phyloP scores from a whole-genome alignment of 2,888 invertebrate genomes.

The Amphipoea lucens region DNA sequence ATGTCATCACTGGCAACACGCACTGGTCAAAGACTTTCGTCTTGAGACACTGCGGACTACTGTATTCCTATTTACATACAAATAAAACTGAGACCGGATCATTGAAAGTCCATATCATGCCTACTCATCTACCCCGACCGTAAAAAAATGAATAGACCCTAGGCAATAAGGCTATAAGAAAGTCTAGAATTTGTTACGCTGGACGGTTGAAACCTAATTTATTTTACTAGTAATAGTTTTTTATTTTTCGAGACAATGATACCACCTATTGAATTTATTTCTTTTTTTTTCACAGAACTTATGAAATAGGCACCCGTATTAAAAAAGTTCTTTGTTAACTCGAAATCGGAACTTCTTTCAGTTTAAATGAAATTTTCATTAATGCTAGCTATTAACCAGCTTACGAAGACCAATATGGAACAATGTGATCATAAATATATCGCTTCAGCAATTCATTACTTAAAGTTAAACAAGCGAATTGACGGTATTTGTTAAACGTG shows the following conservation, averaged over 20 bases:
- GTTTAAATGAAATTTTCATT: constrained; percentile 8
- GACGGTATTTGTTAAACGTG: constrained; percentile 59
- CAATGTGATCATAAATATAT: constrained; percentile 61
- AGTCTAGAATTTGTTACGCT: constrained; percentile 35
- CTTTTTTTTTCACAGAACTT: not conserved
- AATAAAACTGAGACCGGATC: not conserved
- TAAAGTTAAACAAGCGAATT: constrained; percentile 57
- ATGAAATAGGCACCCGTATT: not conserved
- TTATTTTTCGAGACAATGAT: constrained; percentile 8
- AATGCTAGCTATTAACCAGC: constrained; percentile 19
- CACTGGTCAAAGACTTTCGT: no score
- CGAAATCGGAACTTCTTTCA: constrained; percentile 17
- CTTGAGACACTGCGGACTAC: no score
- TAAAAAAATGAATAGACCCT: not conserved
- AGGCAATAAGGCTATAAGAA: constrained; percentile 12
- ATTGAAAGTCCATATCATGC: not conserved
- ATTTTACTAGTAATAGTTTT: not conserved
- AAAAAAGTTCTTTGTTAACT: constrained; percentile 1
- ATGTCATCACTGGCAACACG: no score
- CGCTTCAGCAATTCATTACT: constrained; percentile 58
- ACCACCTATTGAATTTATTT: not conserved
- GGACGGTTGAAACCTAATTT: constrained; percentile 17
- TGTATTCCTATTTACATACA: not conserved
- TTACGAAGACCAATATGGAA: constrained; percentile 46
- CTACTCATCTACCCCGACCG: not conserved